Base-by-base conservation (phyloP, 2,888 invertebrate genomes). In the Rhyacophila evoluta region DNA sequence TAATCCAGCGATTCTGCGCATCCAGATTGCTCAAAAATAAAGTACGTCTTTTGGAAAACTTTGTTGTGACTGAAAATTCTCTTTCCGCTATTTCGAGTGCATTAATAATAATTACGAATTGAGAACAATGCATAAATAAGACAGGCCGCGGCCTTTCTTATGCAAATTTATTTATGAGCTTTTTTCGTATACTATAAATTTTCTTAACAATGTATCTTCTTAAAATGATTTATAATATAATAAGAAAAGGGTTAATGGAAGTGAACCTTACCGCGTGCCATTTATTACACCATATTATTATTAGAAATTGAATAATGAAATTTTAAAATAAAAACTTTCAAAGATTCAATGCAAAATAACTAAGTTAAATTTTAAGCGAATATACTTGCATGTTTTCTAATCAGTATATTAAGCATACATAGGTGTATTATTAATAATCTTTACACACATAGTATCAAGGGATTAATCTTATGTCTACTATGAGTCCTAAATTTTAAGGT, bases 1-100 rank as follows among this genome's bases (percentile, higher is more conserved):
- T 80, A 81, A 81, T 81, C 81, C 74, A 78, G 78, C 81, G 80
- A 81, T 80, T 80, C 73, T 38, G 78, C 72, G 72, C 72, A 67
- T 72, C 72, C 75, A 55, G 19, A 55, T 55, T 55, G 55, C 55
- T 55, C 55, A 2, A 55, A 55, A 55, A 55, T 55, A 55, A 55
- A 55, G 55, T 55, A 55, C 15, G 55, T 55, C 55, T 55, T 19
- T 19, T 10, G 55, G 19, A 15, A 19, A 55, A 55, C 55, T 55
- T 55, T 55, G 55, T 55, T 55, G 55, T 55, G 55, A 55, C 55
- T 55, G 25, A 55, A 55, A 19, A 19, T 55, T n/a, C 55, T 25
- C n/a, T n/a, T n/a, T n/a, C 55, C 19, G 55, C 55, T 15, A 55
- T 10, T 55, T 19, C 70, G 29, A 70, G 55, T 55, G 55, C 55